Evolutionary conservation across 2,888 invertebrate species (phyloP).

Genomic region (Sturmia bella): DNA sequence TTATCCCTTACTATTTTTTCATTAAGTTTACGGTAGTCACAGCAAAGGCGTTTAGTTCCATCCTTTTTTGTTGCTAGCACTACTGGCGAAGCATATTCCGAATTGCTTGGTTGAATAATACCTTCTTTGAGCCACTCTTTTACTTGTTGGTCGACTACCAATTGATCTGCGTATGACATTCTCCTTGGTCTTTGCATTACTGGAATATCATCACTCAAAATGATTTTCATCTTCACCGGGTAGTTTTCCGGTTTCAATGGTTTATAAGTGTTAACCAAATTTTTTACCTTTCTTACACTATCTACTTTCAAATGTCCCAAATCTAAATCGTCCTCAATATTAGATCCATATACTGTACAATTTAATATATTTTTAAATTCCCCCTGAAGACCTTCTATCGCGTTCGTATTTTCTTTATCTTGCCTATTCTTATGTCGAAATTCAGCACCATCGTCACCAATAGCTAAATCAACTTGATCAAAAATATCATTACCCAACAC

Average conservation of each 20-base stretch:
- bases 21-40: background rate
- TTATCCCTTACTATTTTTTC: background rate
- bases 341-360: background rate
- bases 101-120: background rate
- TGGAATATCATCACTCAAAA: slow-evolving; percentile 7
- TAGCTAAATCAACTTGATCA: background rate
- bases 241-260: background rate
- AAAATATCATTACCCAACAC: slow-evolving; percentile 39
- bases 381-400: background rate
- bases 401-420: background rate
- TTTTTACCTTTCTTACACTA: background rate
- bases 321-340: background rate
- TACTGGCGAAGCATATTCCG: background rate
- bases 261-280: background rate
- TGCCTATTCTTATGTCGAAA: background rate
- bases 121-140: slow-evolving; percentile 20
- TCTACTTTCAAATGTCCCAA: background rate
- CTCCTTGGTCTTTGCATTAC: slow-evolving; percentile 15
- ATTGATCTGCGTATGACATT: slow-evolving; percentile 11
- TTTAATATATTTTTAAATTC: background rate
- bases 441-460: background rate
- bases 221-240: slow-evolving; percentile 27
- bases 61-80: background rate
- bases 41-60: too few species aligned
- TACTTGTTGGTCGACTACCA: background rate